Conservation (phyloP, 2,113 vertebrate species). For the Chaenocephalus aceratus region DNA sequence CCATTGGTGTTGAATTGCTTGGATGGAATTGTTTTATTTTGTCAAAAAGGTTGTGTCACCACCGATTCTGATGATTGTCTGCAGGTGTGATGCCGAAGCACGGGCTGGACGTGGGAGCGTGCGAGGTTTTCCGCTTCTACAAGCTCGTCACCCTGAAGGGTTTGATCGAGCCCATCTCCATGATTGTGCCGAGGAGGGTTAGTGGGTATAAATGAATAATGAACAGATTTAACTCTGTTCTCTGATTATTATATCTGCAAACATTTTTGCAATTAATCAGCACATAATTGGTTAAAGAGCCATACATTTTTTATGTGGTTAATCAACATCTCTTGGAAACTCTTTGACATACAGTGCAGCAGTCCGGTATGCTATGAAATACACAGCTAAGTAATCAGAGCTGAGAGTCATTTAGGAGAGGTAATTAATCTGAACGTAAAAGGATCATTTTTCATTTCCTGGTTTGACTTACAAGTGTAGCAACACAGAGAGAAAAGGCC, state of each 20-base stretch:
- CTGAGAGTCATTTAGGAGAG: neutral
- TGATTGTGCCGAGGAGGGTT: constrained; percentile 98
- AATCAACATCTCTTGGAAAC: neutral
- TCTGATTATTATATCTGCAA: neutral
- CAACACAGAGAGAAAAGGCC: neutral
- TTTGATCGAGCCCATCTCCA: constrained; percentile 96
- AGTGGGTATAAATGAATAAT: constrained; percentile 69
- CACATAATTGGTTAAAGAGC: neutral
- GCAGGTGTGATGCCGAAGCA: constrained; percentile 98
- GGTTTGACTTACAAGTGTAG: neutral
- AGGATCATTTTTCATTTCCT: neutral
- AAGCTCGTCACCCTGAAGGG: constrained; percentile 97
- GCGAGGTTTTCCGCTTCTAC: constrained; percentile 97
- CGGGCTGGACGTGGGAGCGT: constrained; percentile 93
- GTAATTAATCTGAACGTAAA: neutral
- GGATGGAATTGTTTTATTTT: neutral
- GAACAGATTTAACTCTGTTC: neutral
- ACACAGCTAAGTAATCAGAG: neutral
- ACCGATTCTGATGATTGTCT: constrained; percentile 10
- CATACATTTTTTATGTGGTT: neutral
- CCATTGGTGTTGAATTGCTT: neutral
- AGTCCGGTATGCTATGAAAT: neutral
- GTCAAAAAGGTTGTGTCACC: neutral
- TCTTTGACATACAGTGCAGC: neutral
- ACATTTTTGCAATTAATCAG: neutral